Evolutionary conservation across 2,888 invertebrate species (phyloP).

Genomic region (Oxytorus armatus): DNA sequence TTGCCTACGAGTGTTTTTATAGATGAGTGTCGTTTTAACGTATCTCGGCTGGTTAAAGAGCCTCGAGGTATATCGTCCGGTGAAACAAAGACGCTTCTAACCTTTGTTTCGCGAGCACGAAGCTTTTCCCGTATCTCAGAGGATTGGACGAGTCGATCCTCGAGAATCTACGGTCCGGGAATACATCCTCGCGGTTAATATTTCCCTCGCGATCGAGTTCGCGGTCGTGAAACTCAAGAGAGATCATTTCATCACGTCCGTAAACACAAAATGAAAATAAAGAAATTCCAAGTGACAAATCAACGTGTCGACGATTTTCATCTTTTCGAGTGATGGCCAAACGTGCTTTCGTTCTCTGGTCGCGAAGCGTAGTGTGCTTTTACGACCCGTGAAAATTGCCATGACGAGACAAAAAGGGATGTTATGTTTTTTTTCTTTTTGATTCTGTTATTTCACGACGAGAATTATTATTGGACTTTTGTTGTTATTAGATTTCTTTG

Average conservation of each 20-base stretch:
- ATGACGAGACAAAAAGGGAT: conserved; percentile 16
- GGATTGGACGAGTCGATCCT: conserved; percentile 64
- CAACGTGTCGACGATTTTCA: conserved; percentile 4
- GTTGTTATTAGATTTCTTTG: not conserved
- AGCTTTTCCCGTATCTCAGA: not conserved
- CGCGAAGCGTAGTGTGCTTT: not conserved
- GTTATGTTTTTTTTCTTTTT: conserved; percentile 7
- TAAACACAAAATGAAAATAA: not conserved
- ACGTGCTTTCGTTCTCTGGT: conserved; percentile 2
- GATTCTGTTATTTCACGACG: not conserved
- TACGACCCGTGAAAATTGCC: conserved; percentile 34
- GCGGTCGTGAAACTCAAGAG: not conserved
- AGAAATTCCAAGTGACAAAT: not conserved
- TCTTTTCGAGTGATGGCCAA: conserved; percentile 17
- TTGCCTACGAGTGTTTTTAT: not conserved
- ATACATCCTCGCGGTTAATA: not conserved
- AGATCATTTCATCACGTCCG: not conserved
- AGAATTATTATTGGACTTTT: not conserved
- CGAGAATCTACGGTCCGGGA: conserved; percentile 3
- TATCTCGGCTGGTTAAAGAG: not conserved
- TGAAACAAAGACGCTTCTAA: conserved; percentile 23
- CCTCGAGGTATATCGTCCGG: conserved; percentile 1
- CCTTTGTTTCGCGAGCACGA: conserved; percentile 18
- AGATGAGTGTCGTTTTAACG: conserved; percentile 7
- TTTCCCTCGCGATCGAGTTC: not conserved